These are phyloP conservation scores for Linyphia triangularis DNA, from an alignment of 2,888 invertebrate species.

Conservation along the genomic window DNA sequence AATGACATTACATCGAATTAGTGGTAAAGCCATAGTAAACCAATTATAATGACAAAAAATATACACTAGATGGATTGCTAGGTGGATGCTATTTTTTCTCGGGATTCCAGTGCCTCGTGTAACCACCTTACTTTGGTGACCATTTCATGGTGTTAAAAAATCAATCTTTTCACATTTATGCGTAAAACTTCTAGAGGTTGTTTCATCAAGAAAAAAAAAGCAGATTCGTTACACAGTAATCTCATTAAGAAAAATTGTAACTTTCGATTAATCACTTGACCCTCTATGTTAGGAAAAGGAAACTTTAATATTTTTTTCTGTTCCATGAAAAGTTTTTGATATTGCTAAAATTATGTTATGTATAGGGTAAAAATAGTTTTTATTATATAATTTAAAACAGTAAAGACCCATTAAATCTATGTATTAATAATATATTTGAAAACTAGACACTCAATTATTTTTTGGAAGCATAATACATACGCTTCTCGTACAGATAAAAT, in stretches of 20 bases:
- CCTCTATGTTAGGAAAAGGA: no score
- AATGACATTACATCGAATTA: neutral
- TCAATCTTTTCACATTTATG: neutral
- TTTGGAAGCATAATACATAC: no score
- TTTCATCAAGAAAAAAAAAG: neutral
- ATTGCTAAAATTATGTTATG: no score
- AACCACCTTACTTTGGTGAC: neutral
- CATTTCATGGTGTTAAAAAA: neutral
- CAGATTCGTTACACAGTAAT: neutral
- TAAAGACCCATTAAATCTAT: no score
- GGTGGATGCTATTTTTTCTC: neutral
- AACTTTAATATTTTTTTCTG: no score
- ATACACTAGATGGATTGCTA: neutral
- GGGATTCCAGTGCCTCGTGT: neutral
- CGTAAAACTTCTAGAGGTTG: neutral
- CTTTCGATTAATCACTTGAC: neutral
- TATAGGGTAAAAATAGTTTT: no score
- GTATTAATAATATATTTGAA: no score
- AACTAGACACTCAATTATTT: no score
- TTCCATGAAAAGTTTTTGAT: no score
- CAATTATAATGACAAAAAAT: neutral
- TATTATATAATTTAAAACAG: no score
- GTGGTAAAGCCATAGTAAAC: neutral
- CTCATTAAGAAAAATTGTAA: neutral
- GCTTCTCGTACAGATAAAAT: no score